Conservation (phyloP, 2,797 vertebrate species). For the Salarias fasciatus region DNA sequence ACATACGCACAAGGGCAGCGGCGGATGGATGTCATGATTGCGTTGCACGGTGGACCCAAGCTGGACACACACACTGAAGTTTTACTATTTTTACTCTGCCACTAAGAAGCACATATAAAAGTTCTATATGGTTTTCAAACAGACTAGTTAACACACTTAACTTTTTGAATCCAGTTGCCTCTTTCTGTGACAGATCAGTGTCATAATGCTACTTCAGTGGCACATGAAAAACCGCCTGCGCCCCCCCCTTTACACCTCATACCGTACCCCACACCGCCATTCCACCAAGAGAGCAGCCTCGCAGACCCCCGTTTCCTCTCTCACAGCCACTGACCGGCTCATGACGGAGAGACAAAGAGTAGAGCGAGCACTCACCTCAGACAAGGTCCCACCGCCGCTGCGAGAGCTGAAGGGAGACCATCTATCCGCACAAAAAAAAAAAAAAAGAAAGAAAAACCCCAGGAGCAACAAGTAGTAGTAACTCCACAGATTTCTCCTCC, state of each 20-base stretch:
- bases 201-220: conserved; percentile 16
- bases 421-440: conserved; percentile 53
- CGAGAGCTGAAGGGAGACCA: conserved; percentile 71
- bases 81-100: conserved; percentile 28
- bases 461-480: conserved; percentile 82
- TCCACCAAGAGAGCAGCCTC: conserved; percentile 51
- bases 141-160: too few species aligned
- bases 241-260: conserved; percentile 2
- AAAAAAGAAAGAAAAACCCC: conserved; percentile 6
- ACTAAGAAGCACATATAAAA: conserved; percentile 46
- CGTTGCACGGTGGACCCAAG: conserved; percentile 13
- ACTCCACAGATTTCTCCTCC: conserved; percentile 67
- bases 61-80: too few species aligned
- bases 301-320: conserved; percentile 13
- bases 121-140: conserved; percentile 27
- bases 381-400: conserved; percentile 69
- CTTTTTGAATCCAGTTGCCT: conserved; percentile 13
- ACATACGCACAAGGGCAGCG: not conserved
- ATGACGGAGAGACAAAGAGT: not conserved
- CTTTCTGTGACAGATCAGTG: conserved; percentile 43
- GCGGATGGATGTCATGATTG: conserved; percentile 43
- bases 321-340: not conserved
- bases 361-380: conserved; percentile 78
- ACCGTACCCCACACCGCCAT: conserved; percentile 33
- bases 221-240: conserved; percentile 59